phyloP scores from a whole-genome alignment of 2,113 vertebrate species.

The Eptesicus fuscus region DNA sequence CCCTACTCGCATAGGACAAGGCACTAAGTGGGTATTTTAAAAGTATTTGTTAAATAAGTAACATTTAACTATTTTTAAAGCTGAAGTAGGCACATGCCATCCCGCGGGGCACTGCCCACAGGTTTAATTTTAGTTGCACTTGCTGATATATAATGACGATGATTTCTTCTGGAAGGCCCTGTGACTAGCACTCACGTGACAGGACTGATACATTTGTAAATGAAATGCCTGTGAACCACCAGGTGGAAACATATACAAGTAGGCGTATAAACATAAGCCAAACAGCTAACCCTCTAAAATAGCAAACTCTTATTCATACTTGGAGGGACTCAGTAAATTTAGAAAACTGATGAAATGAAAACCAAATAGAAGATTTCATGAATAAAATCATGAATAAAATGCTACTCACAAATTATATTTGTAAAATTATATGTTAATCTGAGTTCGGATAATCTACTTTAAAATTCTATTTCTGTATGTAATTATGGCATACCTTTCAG shows the following conservation, averaged over 20 bases:
- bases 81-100: not conserved
- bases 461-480: not conserved
- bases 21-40: not conserved
- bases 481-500: fast-evolving
- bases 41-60: not conserved
- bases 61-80: not conserved
- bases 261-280: not conserved
- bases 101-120: not conserved
- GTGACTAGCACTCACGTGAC: not conserved
- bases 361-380: not conserved
- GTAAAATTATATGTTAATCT: not conserved
- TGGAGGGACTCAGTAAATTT: not conserved
- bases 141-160: not conserved
- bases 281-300: not conserved
- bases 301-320: not conserved
- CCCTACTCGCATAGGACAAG: not conserved
- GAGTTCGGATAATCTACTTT: not conserved
- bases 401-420: not conserved
- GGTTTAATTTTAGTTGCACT: not conserved
- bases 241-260: not conserved
- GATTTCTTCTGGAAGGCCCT: not conserved
- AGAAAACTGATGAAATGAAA: not conserved
- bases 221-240: not conserved
- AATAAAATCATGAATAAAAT: not conserved
- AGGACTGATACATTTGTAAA: not conserved